Base-by-base conservation (phyloP, 1,140 invertebrate species). In the Lepidotrigona ventralis region DNA sequence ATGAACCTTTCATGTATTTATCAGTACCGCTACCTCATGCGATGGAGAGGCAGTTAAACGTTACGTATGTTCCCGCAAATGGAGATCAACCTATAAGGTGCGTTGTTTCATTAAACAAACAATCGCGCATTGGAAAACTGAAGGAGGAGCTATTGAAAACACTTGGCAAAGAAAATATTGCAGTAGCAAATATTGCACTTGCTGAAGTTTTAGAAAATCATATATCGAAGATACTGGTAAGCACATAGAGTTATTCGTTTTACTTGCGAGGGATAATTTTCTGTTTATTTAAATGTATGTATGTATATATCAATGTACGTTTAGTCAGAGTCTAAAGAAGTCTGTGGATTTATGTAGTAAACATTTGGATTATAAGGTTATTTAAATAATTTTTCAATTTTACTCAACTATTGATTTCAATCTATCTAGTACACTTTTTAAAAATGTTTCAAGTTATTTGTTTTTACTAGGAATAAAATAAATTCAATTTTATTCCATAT, bases 1-100 rank as follows among this genome's bases (percentile, higher is more conserved):
- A 96, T 88, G 96, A 97, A 88, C 96, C 96, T 56, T 97, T 97
- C 86, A 97, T 97, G 96, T 97, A 97, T 91, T 93, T 97, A 6
- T 96, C 96, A 26, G 95, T 97, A 60, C 96, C 96, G 14, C 92
- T 97, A 77, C 96, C 96, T 69, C 94, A 95, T 87, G 96, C 96
- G 23, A 95, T 96, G 94, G 96, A 97, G 88, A 94, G 95, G 81
- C 96, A 96, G 91, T 92, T 97, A 79, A 96, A 93, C 90, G 94
- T 96, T 33, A 95, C 95, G n/a, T 96, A 95, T 90, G 93, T 96
- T 86, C 94, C 95, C 82, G 92, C 93, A 33, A 94, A 92, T 77
- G 92, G 92, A 60, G 91, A 90, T 33, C 85, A 93, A 29, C 95
- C 95, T 9, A 90, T 95, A 4, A 93, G 95, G 56, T 96, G 95